phyloP scores from a whole-genome alignment of 2,113 vertebrate genomes.

The Heteronetta atricapilla region DNA sequence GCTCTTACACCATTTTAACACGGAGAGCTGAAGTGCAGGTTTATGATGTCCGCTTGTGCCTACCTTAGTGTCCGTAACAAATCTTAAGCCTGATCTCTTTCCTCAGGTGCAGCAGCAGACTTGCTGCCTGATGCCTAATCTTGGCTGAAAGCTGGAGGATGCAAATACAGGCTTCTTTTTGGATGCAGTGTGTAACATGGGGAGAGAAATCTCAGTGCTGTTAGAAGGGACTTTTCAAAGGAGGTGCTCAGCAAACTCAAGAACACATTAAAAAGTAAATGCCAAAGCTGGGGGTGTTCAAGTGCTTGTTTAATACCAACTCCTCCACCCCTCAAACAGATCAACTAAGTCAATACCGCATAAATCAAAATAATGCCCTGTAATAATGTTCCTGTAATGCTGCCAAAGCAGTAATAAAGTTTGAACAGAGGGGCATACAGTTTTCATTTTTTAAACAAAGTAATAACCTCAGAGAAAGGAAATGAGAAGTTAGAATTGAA shows the following conservation, averaged over 20 bases:
- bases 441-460: conserved; percentile 44
- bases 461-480: neutral
- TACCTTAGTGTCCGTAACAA: neutral
- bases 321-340: neutral
- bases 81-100: neutral
- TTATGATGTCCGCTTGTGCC: neutral
- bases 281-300: neutral
- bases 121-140: neutral
- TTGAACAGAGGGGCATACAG: neutral
- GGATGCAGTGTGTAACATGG: neutral
- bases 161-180: neutral
- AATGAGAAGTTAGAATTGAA: neutral
- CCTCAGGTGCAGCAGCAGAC: neutral
- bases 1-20: no score
- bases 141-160: neutral
- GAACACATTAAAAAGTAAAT: neutral
- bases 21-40: neutral
- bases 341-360: neutral
- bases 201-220: neutral
- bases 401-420: conserved; percentile 15
- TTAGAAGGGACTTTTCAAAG: neutral
- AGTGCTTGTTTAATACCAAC: neutral
- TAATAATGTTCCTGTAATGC: neutral
- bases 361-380: neutral
- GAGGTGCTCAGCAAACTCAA: neutral